A percentile compares a stretch with the other conserved stretches of the same genome.
phyloP scores from a whole-genome alignment of 2,113 vertebrate genomes.

The Hypanus sabinus region DNA sequence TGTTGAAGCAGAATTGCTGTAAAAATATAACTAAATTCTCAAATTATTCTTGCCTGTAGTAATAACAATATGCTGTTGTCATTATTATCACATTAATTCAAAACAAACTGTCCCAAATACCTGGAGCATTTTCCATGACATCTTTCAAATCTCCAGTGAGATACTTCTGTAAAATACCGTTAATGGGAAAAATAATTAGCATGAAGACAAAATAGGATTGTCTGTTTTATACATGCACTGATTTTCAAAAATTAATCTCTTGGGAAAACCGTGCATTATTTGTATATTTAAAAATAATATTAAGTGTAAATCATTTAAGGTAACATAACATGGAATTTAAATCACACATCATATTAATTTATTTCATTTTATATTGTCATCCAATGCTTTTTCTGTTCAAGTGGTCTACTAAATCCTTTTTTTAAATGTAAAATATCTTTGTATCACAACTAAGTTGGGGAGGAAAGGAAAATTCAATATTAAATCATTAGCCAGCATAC shows the following conservation, averaged over 20 bases:
- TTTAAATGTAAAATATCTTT: background rate
- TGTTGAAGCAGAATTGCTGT: background rate
- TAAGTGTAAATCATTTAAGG: background rate
- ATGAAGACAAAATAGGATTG: background rate
- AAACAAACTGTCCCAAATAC: background rate
- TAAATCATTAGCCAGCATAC: background rate
- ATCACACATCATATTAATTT: background rate
- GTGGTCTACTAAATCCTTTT: too few relatives aligned
- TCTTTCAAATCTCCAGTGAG: background rate
- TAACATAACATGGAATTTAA: too few relatives aligned
- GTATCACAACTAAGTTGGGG: background rate
- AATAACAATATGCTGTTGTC: background rate
- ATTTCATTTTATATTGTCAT: background rate
- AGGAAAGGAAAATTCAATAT: background rate
- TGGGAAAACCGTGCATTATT: background rate
- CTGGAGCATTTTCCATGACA: background rate
- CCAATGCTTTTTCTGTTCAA: too few relatives aligned
- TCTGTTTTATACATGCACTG: background rate
- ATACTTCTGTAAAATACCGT: background rate
- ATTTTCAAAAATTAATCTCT: background rate
- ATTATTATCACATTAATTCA: background rate
- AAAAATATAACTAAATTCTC: background rate
- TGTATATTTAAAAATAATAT: background rate
- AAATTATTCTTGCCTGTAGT: background rate
- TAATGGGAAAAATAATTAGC: background rate